Evolutionary conservation across 2,888 invertebrate genomes (phyloP).

Genomic region (Rhaphigaster nebulosa): DNA sequence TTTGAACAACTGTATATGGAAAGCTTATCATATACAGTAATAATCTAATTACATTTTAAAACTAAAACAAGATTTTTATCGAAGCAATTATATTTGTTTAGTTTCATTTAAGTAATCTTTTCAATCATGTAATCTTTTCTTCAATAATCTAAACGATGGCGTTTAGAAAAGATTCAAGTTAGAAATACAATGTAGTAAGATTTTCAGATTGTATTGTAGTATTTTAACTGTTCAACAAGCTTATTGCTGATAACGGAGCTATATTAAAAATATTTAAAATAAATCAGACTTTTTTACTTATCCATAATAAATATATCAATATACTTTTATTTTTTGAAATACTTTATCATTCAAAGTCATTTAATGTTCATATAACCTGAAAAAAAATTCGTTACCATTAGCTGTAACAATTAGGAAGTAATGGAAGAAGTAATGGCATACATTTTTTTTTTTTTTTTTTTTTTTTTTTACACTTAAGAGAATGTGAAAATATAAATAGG

Average conservation of each 20-base stretch:
- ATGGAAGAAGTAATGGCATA: not conserved
- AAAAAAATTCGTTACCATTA: not conserved
- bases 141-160: not conserved
- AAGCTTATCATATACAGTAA: not conserved
- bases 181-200: not conserved
- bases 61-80: not conserved
- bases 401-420: not conserved
- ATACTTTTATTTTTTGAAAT: not conserved
- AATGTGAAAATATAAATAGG: not conserved
- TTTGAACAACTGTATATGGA: not conserved
- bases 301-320: not conserved
- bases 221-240: not conserved
- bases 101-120: not conserved
- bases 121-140: not conserved
- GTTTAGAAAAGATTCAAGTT: no score
- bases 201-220: not conserved
- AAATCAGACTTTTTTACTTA: not conserved
- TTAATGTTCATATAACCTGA: constrained; percentile 12
- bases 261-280: not conserved
- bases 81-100: not conserved
- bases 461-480: not conserved
- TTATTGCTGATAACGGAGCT: not conserved
- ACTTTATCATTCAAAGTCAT: not conserved
- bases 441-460: not conserved
- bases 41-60: not conserved